phyloP scores from a whole-genome alignment of 2,113 vertebrate genomes.

The Thamnophis sirtalis region DNA sequence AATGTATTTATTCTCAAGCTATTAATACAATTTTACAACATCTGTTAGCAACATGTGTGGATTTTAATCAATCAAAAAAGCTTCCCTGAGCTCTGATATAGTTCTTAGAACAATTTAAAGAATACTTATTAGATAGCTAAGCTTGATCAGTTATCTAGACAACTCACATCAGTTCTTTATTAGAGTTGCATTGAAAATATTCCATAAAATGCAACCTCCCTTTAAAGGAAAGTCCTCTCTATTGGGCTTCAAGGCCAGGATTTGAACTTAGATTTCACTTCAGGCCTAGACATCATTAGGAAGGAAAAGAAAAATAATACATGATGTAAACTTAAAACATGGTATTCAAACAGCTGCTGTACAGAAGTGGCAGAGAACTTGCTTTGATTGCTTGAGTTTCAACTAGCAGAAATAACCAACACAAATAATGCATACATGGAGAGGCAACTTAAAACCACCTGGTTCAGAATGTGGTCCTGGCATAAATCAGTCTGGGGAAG shows the following conservation, averaged over 20 bases:
- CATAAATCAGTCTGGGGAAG: not conserved
- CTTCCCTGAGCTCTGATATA: not conserved
- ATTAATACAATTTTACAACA: not conserved
- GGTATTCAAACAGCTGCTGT: not conserved
- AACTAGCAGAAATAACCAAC: not conserved
- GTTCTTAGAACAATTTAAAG: not conserved
- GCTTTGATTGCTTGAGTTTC: not conserved
- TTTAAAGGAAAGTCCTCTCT: conserved; percentile 51
- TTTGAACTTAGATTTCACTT: conserved; percentile 44
- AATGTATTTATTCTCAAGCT: not conserved
- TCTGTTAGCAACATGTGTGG: not conserved
- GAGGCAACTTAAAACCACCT: not conserved
- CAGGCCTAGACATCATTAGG: conserved; percentile 43
- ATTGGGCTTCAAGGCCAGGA: conserved; percentile 7
- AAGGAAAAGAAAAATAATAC: conserved; percentile 24
- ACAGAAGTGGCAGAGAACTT: not conserved
- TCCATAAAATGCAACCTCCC: conserved; percentile 24
- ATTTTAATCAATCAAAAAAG: not conserved
- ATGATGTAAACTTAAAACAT: conserved; percentile 30
- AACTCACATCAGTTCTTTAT: conserved; percentile 12
- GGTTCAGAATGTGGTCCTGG: not conserved
- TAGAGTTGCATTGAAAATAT: conserved; percentile 7
- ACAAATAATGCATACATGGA: not conserved
- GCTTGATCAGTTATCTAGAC: not conserved
- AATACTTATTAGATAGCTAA: not conserved